Conservation (phyloP, 2,113 vertebrate genomes). For the Grallaria varia region DNA sequence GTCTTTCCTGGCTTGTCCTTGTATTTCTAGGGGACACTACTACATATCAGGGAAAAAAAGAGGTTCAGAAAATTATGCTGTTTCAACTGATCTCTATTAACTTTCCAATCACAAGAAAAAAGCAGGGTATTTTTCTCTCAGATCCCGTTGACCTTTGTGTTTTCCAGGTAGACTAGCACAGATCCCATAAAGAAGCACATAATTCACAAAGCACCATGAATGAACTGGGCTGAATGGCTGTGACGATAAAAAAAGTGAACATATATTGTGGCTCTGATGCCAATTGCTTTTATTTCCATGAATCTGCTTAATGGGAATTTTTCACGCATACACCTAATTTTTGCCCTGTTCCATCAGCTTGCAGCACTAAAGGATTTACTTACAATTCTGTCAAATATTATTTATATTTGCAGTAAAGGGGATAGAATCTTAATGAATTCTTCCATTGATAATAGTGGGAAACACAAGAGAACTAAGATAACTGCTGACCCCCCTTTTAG, state of each 20-base stretch:
- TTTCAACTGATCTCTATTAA: not conserved
- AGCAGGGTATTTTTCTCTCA: not conserved
- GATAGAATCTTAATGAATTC: slow-evolving; percentile 43
- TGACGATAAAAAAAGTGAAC: not conserved
- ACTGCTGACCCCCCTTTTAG: not conserved
- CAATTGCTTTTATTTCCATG: slow-evolving; percentile 59
- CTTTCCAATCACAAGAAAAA: slow-evolving; percentile 13
- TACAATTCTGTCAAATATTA: slow-evolving; percentile 71
- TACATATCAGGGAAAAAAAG: not conserved
- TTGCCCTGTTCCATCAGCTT: slow-evolving; percentile 64
- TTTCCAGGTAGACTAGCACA: not conserved
- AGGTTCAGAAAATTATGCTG: not conserved
- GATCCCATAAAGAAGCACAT: not conserved
- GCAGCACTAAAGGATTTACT: slow-evolving; percentile 60
- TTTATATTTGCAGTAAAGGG: slow-evolving; percentile 64
- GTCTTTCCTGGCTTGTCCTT: not conserved
- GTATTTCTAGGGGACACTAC: not conserved
- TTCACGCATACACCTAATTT: slow-evolving; percentile 78
- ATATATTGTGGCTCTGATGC: not conserved
- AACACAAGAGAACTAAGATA: slow-evolving; percentile 37
- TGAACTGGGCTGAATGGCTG: not conserved
- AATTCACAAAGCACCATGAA: not conserved
- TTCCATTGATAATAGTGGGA: slow-evolving; percentile 61
- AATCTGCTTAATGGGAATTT: slow-evolving; percentile 72
- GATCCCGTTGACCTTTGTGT: not conserved